Base-by-base conservation (phyloP, 2,113 vertebrate genomes). In the Oceanites oceanicus region DNA sequence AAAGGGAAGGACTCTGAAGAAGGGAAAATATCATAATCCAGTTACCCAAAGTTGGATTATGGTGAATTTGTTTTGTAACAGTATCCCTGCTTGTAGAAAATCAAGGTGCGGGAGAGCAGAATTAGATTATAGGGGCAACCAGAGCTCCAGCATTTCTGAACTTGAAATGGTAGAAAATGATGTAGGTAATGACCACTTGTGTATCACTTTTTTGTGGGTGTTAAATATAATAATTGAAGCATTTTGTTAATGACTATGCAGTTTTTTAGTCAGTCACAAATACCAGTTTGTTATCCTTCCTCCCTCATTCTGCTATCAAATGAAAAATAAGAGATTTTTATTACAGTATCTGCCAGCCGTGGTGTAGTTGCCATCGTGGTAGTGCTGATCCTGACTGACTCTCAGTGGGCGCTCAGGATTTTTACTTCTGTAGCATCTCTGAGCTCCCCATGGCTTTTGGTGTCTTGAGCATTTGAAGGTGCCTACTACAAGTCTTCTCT, bases 301-400 rank as follows among this genome's bases (percentile, higher is more conserved):
- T 19, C 1, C 7, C 42, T 68, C 4, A 1, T 75, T 65, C 45
- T 53, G 32, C 59, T 79, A 3, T 50, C 65, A n/a, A 73, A 30
- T 71, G 20, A 26, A n/a, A 52, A 77, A 8, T 1, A 47, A 38
- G 34, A 26, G 13, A 21, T 59, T 67, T 59, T 67, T 47, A 3
- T 40, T 44, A 5, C 4, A 11, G 10, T 59, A 50, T 36, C 59
- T 76, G 49, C 56, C 45, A 55, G 61, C n/a, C 23, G 2, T 1
- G 2, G 13, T 38, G 36, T 16, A 34, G 55, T 47, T 67, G 52
- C 42, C 23, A 1, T 13, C 0, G 0, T 58, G 30, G 19, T 22
- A 12, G 67, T 42, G 58, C 66, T 72, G 38, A 14, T 61, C n/a
- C 66, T 79, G 49, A 11, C 32, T 1, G 21, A 15, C 56, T 70